These are phyloP conservation scores for Geotrypetes seraphini DNA, from an alignment of 2,797 vertebrate species.

Conservation along the genomic window DNA sequence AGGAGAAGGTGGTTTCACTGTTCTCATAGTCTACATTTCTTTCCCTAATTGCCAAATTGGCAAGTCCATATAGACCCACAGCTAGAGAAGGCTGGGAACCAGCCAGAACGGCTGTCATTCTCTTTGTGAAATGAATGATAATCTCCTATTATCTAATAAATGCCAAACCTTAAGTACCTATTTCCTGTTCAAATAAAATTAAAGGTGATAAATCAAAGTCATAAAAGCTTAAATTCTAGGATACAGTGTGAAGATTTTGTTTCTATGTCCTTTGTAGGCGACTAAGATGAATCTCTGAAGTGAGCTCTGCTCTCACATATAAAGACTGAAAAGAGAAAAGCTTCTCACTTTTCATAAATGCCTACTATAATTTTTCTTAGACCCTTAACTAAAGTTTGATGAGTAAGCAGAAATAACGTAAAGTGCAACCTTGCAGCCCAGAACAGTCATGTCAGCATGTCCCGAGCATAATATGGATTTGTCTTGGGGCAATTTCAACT, in stretches of 20 bases:
- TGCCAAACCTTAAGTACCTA: slow-evolving; percentile 22
- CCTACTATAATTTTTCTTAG: no score
- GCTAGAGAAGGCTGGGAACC: slow-evolving; percentile 13
- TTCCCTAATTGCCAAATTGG: slow-evolving; percentile 26
- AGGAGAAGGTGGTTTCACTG: slow-evolving; percentile 8
- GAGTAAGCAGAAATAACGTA: no score
- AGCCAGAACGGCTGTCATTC: slow-evolving; percentile 18
- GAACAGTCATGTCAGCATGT: no score
- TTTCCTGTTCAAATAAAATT: slow-evolving; percentile 32
- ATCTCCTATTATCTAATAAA: slow-evolving; percentile 30
- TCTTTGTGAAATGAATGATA: slow-evolving; percentile 28
- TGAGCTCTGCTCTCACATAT: not conserved
- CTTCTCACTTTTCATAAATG: no score
- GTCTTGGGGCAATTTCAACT: no score
- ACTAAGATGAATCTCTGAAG: not conserved
- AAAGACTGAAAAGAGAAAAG: not conserved
- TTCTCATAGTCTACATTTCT: slow-evolving; percentile 10
- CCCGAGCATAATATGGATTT: no score
- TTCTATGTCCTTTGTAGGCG: slow-evolving; percentile 3
- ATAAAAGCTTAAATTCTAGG: not conserved
- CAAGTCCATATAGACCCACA: slow-evolving; percentile 29
- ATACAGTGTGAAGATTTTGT: slow-evolving; percentile 1
- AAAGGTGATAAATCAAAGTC: slow-evolving; percentile 22
- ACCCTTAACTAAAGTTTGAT: no score
- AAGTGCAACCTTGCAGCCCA: no score